These are phyloP conservation scores for Chionodraco myersi DNA, from an alignment of 2,113 vertebrate species.

Conservation along the genomic window DNA sequence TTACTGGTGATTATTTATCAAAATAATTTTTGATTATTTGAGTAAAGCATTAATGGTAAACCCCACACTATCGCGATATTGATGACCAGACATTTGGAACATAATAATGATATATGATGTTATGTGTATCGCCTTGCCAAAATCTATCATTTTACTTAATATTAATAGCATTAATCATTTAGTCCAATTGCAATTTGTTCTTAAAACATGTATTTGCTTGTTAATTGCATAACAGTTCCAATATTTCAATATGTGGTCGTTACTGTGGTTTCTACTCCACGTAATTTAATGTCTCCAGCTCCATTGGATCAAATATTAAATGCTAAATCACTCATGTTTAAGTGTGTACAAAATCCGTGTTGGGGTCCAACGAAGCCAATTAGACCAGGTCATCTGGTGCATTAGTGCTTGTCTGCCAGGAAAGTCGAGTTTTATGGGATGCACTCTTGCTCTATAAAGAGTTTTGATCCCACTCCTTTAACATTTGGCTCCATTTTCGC, in stretches of 20 bases:
- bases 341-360: slow-evolving; percentile 22
- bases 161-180: not conserved
- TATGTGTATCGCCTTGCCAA: too few species aligned
- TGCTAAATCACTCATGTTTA: slow-evolving; percentile 34
- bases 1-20: too few species aligned
- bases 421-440: slow-evolving; percentile 28
- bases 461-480: slow-evolving; percentile 49
- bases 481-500: slow-evolving; percentile 29
- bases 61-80: too few species aligned
- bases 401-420: slow-evolving; percentile 58
- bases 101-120: too few species aligned
- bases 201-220: not conserved
- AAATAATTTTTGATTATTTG: too few species aligned
- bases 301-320: slow-evolving; percentile 51
- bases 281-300: slow-evolving; percentile 45
- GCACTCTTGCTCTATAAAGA: slow-evolving; percentile 33
- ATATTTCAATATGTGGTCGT: slow-evolving; percentile 5
- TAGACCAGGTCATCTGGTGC: slow-evolving; percentile 70
- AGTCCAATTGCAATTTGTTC: not conserved
- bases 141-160: too few species aligned
- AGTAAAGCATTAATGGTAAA: too few species aligned
- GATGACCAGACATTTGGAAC: too few species aligned
- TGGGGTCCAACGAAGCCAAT: slow-evolving; percentile 67
- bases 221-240: not conserved
- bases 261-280: not conserved